Evolutionary conservation across 2,888 invertebrate genomes (phyloP).

Genomic region (Tenthredo distinguenda): DNA sequence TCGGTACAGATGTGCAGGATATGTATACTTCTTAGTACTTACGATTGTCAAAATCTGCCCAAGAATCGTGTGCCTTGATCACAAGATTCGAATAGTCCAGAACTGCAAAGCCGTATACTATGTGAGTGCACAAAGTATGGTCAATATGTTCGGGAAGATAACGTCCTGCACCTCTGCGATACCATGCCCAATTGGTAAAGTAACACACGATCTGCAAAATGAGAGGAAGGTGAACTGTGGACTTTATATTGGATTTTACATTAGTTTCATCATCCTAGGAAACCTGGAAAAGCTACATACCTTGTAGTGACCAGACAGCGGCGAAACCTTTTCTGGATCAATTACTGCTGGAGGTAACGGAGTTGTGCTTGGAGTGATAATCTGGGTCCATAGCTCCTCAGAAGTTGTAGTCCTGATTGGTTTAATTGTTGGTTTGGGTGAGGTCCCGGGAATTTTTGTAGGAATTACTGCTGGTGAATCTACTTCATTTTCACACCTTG

Average conservation of each 20-base stretch:
- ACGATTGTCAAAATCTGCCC: slow-evolving; percentile 95
- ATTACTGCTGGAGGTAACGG: slow-evolving; percentile 76
- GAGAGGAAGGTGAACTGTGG: slow-evolving; percentile 10
- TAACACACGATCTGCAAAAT: slow-evolving; percentile 87
- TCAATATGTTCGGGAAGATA: slow-evolving; percentile 93
- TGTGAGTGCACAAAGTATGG: slow-evolving; percentile 93
- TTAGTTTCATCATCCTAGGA: background rate
- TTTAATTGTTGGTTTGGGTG: slow-evolving; percentile 37
- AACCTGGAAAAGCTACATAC: slow-evolving; percentile 57
- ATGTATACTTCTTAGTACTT: slow-evolving; percentile 71
- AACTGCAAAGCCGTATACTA: slow-evolving; percentile 96
- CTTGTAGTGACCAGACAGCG: slow-evolving; percentile 85
- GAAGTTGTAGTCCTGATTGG: slow-evolving; percentile 66
- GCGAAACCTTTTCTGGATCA: slow-evolving; percentile 77
- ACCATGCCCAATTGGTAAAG: slow-evolving; percentile 97
- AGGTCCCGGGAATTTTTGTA: slow-evolving; percentile 69
- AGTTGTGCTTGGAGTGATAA: slow-evolving; percentile 59
- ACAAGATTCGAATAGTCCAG: slow-evolving; percentile 89
- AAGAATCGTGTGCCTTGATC: slow-evolving; percentile 91
- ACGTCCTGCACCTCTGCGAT: slow-evolving; percentile 89
- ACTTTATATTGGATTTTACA: background rate
- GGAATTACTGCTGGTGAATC: slow-evolving; percentile 62
- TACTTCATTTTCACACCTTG: slow-evolving; percentile 80
- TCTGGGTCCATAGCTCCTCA: slow-evolving; percentile 68
- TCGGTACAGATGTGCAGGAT: background rate